phyloP scores from a whole-genome alignment of 1,140 invertebrate species.

The Polypedilum pembai region DNA sequence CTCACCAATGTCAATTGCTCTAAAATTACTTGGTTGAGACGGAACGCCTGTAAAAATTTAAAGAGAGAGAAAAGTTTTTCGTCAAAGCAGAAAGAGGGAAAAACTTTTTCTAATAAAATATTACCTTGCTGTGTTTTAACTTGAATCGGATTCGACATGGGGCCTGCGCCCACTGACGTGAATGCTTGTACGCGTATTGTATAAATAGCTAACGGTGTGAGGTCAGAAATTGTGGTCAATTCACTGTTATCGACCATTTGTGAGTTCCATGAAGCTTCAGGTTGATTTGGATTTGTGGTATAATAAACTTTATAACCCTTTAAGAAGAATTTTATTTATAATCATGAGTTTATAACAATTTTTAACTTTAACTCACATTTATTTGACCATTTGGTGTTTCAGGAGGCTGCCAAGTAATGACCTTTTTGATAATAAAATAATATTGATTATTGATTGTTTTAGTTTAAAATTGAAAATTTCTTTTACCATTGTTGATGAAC shows the following conservation, averaged over 20 bases:
- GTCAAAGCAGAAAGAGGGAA: not conserved
- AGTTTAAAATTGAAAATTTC: not conserved
- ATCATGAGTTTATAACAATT: constrained; percentile 19
- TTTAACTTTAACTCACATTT: constrained; percentile 57
- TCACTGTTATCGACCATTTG: constrained; percentile 89
- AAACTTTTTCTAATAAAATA: constrained; percentile 34
- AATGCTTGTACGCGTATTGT: constrained; percentile 86
- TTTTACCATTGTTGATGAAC: constrained; percentile 78
- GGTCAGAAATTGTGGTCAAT: constrained; percentile 85
- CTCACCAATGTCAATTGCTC: constrained; percentile 71
- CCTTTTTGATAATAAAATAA: constrained; percentile 14
- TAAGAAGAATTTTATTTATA: constrained; percentile 33
- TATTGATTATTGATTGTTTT: not conserved
- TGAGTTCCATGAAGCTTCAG: constrained; percentile 82
- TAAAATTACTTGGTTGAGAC: constrained; percentile 84
- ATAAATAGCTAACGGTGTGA: constrained; percentile 81
- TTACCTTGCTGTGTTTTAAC: constrained; percentile 94
- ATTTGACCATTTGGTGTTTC: constrained; percentile 95
- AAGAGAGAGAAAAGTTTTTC: not conserved
- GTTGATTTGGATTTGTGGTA: constrained; percentile 77
- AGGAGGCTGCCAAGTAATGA: constrained; percentile 94
- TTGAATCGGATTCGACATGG: constrained; percentile 82
- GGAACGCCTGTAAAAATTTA: constrained; percentile 66
- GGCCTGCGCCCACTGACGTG: constrained; percentile 84
- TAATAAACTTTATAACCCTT: constrained; percentile 98